A percentile compares a stretch with the other conserved stretches of the same genome.
Evolutionary conservation across 1,140 invertebrate species (phyloP).

Genomic region (Pseudomyrmex gracilis): DNA sequence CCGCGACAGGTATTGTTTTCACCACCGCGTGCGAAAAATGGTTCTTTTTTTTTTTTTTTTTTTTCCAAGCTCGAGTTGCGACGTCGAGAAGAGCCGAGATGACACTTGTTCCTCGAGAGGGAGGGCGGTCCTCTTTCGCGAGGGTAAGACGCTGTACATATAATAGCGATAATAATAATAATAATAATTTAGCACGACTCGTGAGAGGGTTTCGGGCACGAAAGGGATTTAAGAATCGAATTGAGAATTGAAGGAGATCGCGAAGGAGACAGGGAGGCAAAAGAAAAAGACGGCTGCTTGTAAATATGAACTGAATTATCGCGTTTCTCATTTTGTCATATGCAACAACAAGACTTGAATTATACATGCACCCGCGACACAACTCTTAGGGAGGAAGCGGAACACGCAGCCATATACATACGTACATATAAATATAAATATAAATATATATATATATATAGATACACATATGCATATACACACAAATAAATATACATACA

Average conservation of each 20-base stretch:
- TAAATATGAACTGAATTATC: conserved; percentile 59
- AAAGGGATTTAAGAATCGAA: background rate
- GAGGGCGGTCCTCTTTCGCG: background rate
- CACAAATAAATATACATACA: conserved; percentile 13
- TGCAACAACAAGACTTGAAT: conserved; percentile 21
- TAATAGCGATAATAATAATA: conserved; percentile 48
- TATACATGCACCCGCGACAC: background rate
- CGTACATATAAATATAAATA: background rate
- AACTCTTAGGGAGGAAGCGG: conserved; percentile 1
- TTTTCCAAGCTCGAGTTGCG: conserved; percentile 9
- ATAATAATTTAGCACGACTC: conserved; percentile 26
- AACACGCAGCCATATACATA: background rate
- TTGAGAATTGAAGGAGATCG: background rate
- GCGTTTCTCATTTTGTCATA: conserved; percentile 44
- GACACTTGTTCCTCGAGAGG: conserved; percentile 22
- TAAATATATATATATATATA: background rate
- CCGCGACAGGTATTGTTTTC: conserved; percentile 12
- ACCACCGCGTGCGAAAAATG: background rate
- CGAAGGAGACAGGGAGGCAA: background rate
- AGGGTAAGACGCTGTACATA: conserved; percentile 19
- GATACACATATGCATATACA: background rate
- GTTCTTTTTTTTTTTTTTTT: conserved; percentile 1
- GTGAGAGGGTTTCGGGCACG: conserved; percentile 11
- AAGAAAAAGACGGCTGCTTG: conserved; percentile 33
- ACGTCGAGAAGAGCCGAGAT: conserved; percentile 1